Evolutionary conservation across 2,888 invertebrate species (phyloP).

Genomic region (Oegoconia quadripuncta): DNA sequence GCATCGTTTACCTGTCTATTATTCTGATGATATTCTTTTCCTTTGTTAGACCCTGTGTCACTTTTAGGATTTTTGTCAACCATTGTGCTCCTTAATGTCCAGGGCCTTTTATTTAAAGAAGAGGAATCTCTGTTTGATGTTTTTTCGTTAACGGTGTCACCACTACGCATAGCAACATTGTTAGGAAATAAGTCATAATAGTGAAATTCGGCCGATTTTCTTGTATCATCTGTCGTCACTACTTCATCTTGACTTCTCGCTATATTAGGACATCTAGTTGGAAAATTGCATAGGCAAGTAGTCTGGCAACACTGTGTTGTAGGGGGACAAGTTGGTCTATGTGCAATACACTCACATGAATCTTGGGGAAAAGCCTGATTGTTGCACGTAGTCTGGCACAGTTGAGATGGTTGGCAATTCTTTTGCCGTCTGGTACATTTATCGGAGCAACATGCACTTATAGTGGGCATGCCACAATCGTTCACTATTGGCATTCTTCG

Average conservation of each 20-base stretch:
- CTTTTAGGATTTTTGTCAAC: conserved; percentile 18
- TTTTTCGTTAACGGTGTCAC: conserved; percentile 23
- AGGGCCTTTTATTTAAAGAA: conserved; percentile 11
- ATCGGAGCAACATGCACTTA: conserved; percentile 13
- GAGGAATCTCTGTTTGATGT: conserved; percentile 13
- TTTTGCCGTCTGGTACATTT: conserved; percentile 36
- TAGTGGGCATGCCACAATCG: background rate
- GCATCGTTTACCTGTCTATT: conserved; percentile 35
- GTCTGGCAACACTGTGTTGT: conserved; percentile 23
- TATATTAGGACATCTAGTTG: conserved; percentile 11
- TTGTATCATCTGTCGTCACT: conserved; percentile 24
- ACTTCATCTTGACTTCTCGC: conserved; percentile 20
- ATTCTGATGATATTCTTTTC: conserved; percentile 25
- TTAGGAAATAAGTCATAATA: conserved; percentile 45
- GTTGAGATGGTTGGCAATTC: conserved; percentile 18
- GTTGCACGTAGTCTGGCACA: conserved; percentile 11
- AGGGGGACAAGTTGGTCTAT: conserved; percentile 24
- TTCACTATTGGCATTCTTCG: conserved; percentile 24
- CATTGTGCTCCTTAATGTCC: conserved; percentile 19
- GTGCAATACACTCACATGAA: conserved; percentile 37
- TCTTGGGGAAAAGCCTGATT: conserved; percentile 16
- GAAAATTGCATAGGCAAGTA: conserved; percentile 23
- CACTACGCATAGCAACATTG: conserved; percentile 37
- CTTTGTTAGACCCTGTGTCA: conserved; percentile 16
- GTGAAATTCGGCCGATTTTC: conserved; percentile 28